Percentiles rank a stretch among this genome's conserved stretches.
phyloP scores from a whole-genome alignment of 1,140 invertebrate genomes.

The Pseudomyrmex dendroicus region DNA sequence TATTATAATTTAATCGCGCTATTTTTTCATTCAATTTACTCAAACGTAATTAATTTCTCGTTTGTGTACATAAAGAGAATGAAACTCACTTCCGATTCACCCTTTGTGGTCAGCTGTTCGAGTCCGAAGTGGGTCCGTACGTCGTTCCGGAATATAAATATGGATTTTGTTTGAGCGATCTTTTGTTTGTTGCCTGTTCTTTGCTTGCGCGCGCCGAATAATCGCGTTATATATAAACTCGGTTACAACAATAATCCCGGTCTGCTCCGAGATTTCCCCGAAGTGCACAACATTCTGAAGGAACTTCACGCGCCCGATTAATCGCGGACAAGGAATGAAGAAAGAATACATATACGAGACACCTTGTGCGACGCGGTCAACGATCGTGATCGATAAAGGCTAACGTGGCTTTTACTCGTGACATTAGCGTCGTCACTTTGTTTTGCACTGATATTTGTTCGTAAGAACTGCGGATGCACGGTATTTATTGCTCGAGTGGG shows the following conservation, averaged over 20 bases:
- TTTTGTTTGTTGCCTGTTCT: neutral
- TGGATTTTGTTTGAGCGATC: no score
- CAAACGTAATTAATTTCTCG: neutral
- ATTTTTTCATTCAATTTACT: neutral
- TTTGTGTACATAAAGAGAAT: no score
- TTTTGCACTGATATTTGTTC: conserved; percentile 37
- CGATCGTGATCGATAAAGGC: conserved; percentile 54
- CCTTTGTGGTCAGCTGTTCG: neutral
- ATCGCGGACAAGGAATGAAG: conserved; percentile 17
- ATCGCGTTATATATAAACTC: neutral
- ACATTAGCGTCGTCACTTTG: conserved; percentile 37
- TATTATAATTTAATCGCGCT: neutral
- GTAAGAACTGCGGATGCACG: conserved; percentile 1
- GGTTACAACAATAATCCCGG: neutral
- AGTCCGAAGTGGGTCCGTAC: neutral
- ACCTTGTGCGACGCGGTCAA: conserved; percentile 41
- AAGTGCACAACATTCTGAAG: conserved; percentile 21
- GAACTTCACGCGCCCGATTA: conserved; percentile 16
- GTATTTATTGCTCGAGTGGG: conserved; percentile 30
- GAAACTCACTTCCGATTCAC: no score
- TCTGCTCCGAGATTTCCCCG: neutral
- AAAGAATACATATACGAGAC: conserved; percentile 24
- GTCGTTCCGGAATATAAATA: no score
- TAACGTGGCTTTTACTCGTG: conserved; percentile 38
- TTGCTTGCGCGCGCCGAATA: neutral